These are phyloP conservation scores for Agrochola lota DNA, from an alignment of 2,888 invertebrate genomes.

Conservation along the genomic window DNA sequence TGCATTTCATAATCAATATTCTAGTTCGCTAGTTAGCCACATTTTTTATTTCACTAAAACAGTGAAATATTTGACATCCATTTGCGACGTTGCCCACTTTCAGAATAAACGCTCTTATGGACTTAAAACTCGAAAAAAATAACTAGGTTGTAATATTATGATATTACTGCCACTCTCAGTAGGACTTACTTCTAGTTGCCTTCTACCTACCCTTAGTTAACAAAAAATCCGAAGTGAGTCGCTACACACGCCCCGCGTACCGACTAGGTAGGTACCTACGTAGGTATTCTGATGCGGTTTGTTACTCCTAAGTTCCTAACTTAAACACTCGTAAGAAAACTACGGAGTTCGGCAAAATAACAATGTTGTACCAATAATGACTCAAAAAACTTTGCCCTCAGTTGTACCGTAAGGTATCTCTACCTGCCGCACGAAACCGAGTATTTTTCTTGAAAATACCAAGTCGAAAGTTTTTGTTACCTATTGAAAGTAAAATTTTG, in stretches of 20 bases:
- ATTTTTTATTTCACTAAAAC: no score
- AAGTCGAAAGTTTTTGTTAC: slow-evolving; percentile 44
- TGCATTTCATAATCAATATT: no score
- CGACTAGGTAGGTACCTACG: not conserved
- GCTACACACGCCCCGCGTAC: not conserved
- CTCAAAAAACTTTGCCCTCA: slow-evolving; percentile 44
- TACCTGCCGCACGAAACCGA: not conserved
- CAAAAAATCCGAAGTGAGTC: slow-evolving; percentile 26
- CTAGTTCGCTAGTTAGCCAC: no score
- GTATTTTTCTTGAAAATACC: slow-evolving; percentile 60
- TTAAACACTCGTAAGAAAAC: slow-evolving; percentile 49
- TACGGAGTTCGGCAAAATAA: slow-evolving; percentile 55
- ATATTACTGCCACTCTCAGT: not conserved
- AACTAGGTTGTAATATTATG: not conserved
- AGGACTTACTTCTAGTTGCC: not conserved
- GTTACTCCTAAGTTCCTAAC: slow-evolving; percentile 51
- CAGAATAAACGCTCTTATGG: no score
- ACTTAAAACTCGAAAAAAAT: not conserved
- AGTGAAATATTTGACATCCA: no score
- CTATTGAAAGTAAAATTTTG: slow-evolving; percentile 26
- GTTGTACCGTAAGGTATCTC: not conserved
- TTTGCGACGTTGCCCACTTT: no score
- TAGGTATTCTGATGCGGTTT: slow-evolving; percentile 27
- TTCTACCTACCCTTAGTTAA: not conserved
- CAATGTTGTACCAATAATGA: slow-evolving; percentile 61